Evolutionary conservation across 64 coral and sea anemone species (phyloP).

Genomic region (Porites australiensis): DNA sequence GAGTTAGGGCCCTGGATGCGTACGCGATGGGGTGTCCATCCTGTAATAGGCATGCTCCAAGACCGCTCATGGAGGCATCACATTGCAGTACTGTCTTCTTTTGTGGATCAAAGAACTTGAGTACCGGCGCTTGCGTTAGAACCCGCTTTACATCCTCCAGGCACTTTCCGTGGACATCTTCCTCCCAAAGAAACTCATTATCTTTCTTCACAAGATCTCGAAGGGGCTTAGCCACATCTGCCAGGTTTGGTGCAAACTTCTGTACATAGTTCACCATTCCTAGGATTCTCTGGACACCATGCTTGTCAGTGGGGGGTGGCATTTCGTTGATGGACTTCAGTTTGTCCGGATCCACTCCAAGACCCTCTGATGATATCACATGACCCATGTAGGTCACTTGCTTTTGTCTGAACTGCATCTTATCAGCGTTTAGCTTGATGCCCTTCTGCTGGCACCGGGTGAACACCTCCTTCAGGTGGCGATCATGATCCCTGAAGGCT

Average conservation of each 20-base stretch:
- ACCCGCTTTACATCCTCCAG: background rate
- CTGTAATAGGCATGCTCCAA: conserved; percentile 4
- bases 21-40: conserved; percentile 25
- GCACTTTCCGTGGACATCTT: background rate
- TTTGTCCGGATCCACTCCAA: conserved; percentile 9
- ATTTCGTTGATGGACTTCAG: conserved; percentile 44
- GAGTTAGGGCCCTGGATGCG: background rate
- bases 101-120: conserved; percentile 17
- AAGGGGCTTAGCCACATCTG: conserved; percentile 32
- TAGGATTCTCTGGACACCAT: conserved; percentile 55
- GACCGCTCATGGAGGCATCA: conserved; percentile 29
- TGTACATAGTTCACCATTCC: conserved; percentile 59
- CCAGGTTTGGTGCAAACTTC: conserved; percentile 31
- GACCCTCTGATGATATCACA: background rate
- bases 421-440: no score
- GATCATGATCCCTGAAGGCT: background rate
- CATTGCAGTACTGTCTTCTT: conserved; percentile 30
- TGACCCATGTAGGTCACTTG: conserved; percentile 21
- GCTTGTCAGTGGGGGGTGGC: conserved; percentile 42
- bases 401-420: conserved; percentile 32
- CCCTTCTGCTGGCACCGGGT: conserved; percentile 14
- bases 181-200: conserved; percentile 59
- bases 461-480: background rate
- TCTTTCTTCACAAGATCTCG: conserved; percentile 36
- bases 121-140: background rate